phyloP scores from a whole-genome alignment of 2,113 vertebrate species.

The Apodemus speciosus region DNA sequence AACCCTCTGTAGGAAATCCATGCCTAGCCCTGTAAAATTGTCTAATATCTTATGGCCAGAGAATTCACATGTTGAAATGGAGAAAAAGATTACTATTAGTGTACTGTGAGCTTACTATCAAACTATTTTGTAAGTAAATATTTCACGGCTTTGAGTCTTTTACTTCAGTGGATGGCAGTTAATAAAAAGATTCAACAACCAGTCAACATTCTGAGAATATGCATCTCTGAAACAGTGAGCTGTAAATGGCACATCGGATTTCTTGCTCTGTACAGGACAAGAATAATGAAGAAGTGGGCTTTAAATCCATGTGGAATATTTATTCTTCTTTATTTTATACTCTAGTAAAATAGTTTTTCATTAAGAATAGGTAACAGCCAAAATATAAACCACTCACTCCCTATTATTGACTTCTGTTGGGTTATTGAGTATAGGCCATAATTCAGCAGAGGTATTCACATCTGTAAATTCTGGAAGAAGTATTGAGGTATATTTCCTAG shows the following conservation, averaged over 20 bases:
- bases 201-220: not conserved
- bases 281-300: not conserved
- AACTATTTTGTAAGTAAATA: not conserved
- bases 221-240: not conserved
- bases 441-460: not conserved
- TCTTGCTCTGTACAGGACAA: not conserved
- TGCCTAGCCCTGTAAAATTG: not conserved
- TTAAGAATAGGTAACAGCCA: not conserved
- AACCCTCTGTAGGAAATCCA: not conserved
- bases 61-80: not conserved
- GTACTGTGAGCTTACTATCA: not conserved
- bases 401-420: not conserved
- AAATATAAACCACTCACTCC: not conserved
- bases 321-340: not conserved
- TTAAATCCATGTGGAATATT: not conserved
- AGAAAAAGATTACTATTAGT: not conserved
- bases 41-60: not conserved
- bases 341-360: not conserved
- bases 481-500: not conserved
- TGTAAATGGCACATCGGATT: no score
- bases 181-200: not conserved
- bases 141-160: not conserved
- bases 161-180: not conserved
- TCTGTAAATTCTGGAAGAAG: not conserved
- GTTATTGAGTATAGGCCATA: not conserved